A percentile compares a stretch with the other conserved stretches of the same genome.
Conservation (phyloP, 1,140 invertebrate species). For the Scaptomyza graminum region DNA sequence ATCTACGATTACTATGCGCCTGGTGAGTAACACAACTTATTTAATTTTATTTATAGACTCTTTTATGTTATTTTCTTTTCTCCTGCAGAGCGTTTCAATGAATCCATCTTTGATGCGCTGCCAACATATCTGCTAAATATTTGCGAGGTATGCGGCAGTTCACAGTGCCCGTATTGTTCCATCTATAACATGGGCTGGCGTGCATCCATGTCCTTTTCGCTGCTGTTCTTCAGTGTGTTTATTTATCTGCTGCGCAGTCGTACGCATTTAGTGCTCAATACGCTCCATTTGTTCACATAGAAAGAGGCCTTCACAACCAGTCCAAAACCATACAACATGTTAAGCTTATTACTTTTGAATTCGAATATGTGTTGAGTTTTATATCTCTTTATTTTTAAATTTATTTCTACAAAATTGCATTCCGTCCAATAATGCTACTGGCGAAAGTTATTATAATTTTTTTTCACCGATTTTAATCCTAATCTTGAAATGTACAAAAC, state of each 20-base stretch:
- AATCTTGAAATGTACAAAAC: conserved; percentile 63
- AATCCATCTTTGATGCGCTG: conserved; percentile 95
- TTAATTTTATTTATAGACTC: neutral
- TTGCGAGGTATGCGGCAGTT: conserved; percentile 99
- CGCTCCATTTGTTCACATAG: conserved; percentile 70
- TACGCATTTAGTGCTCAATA: conserved; percentile 72
- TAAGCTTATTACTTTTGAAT: conserved; percentile 34
- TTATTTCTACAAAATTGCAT: conserved; percentile 67
- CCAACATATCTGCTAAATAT: conserved; percentile 96
- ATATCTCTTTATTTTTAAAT: conserved; percentile 44
- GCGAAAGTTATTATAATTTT: conserved; percentile 7
- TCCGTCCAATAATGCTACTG: conserved; percentile 67
- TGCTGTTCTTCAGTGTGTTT: conserved; percentile 79
- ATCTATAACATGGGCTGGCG: conserved; percentile 90
- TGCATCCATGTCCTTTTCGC: conserved; percentile 71
- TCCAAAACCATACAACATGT: conserved; percentile 26
- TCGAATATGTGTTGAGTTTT: conserved; percentile 44
- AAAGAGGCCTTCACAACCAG: conserved; percentile 12
- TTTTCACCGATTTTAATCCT: conserved; percentile 30
- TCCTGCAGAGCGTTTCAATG: conserved; percentile 95
- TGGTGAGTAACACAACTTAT: conserved; percentile 85
- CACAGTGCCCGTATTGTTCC: conserved; percentile 98
- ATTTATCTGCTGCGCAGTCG: conserved; percentile 78
- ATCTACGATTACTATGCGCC: conserved; percentile 99
- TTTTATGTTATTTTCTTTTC: conserved; percentile 56